These are phyloP conservation scores for Piscicola geometra DNA, from an alignment of 2,888 invertebrate species.

Conservation along the genomic window DNA sequence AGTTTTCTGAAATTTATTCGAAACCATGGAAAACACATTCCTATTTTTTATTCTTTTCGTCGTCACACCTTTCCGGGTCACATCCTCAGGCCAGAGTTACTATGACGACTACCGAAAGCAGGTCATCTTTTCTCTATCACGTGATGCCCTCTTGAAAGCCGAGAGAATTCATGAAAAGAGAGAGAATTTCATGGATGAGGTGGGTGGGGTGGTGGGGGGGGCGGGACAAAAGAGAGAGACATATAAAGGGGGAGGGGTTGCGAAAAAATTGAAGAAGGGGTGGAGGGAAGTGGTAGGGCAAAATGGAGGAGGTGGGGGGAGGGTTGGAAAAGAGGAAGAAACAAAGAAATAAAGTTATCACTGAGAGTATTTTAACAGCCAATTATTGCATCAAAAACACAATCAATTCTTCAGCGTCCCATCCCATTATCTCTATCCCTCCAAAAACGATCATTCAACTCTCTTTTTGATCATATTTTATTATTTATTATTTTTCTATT, in stretches of 20 bases:
- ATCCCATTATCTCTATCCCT: too few species aligned
- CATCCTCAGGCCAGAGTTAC: too few species aligned
- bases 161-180: conserved; percentile 22
- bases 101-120: not conserved
- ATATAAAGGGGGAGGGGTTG: too few species aligned
- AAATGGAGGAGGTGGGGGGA: not conserved
- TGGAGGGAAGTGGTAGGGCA: not conserved
- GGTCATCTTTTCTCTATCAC: conserved; percentile 24
- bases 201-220: too few species aligned
- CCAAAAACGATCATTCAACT: too few species aligned
- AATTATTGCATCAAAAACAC: not conserved
- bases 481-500: not conserved
- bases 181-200: conserved; percentile 17
- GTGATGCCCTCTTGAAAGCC: conserved; percentile 31
- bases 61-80: too few species aligned
- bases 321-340: not conserved
- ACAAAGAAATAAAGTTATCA: too few species aligned
- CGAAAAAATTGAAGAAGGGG: not conserved
- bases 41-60: too few species aligned
- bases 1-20: too few species aligned
- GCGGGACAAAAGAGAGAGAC: too few species aligned
- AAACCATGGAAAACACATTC: too few species aligned
- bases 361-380: not conserved
- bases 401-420: not conserved
- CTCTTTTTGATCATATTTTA: not conserved